These are phyloP conservation scores for Haliclystus octoradiatus DNA, from an alignment of 30 jellyfish, hydroid and myxozoan species.

Conservation along the genomic window DNA sequence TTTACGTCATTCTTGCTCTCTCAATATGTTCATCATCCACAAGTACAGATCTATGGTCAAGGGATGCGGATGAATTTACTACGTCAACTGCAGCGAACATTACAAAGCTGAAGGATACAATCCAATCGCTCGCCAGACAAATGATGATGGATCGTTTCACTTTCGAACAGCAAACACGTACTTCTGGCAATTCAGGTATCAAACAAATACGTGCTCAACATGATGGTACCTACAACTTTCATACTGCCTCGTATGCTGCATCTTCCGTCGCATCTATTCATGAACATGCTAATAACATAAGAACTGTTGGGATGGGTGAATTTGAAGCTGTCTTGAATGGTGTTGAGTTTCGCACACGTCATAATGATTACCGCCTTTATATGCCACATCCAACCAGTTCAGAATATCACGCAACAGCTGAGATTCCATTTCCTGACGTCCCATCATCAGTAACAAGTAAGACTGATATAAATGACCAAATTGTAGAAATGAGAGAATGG, in stretches of 20 bases:
- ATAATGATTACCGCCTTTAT: slow-evolving; percentile 17
- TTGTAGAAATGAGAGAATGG: slow-evolving; percentile 82
- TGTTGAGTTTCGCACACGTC: slow-evolving; percentile 33
- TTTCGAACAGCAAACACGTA: slow-evolving; percentile 64
- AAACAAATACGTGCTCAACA: background rate
- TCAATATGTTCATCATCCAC: too few species aligned
- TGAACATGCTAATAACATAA: slow-evolving; percentile 14
- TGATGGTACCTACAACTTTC: slow-evolving; percentile 8
- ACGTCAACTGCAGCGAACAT: too few species aligned
- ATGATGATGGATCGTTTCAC: too few species aligned
- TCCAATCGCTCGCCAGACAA: too few species aligned
- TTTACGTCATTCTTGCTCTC: too few species aligned
- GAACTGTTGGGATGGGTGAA: slow-evolving; percentile 35
- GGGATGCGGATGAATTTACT: too few species aligned
- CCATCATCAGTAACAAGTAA: slow-evolving; percentile 5
- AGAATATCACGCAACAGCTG: slow-evolving; percentile 3
- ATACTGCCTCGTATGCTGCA: slow-evolving; percentile 7
- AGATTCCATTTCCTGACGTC: slow-evolving; percentile 13
- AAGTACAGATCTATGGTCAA: too few species aligned
- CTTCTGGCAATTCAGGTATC: slow-evolving; percentile 75
- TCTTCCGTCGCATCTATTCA: slow-evolving; percentile 12
- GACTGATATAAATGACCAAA: slow-evolving; percentile 26
- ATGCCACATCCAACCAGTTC: slow-evolving; percentile 1
- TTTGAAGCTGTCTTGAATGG: slow-evolving; percentile 16
- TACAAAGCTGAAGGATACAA: too few species aligned